Base-by-base conservation (phyloP, 2,888 invertebrate species). In the Diaprepes abbreviatus region DNA sequence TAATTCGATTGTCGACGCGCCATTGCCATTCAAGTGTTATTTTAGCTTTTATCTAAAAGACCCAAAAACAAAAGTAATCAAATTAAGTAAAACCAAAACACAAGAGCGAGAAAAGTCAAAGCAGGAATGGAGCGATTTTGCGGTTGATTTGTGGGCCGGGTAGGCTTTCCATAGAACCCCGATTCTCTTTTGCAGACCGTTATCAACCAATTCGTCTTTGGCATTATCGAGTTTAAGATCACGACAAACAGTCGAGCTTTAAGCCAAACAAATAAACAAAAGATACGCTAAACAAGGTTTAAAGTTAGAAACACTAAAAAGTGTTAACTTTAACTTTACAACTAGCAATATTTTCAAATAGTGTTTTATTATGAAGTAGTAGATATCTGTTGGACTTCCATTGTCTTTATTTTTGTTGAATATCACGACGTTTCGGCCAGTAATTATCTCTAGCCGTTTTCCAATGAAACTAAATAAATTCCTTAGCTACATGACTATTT, bases 151-250 rank as follows among this genome's bases (percentile, higher is more conserved):
- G 60, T 60, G 40, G 48, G 48, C 19, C 35, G 16, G 60, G 16
- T 60, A 60, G 45, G 63, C 54, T 54, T 54, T 40, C 36, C 43
- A 16, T 54, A 35, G 48, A 63, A 63, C 14, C 38, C 62, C 48
- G 52, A 50, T 62, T 35, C 59, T 17, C 35, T 54, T 33, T 62
- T 50, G 62, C 54, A 40, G 54, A 40, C 54, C 54, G 40, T 54
- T 63, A 63, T 63, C 52, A 63, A 21, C 59, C 63, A 40, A 63
- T 63, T 38, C 54, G 63, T 63, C 63, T 63, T 54, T 52, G 63
- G 38, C 40, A 21, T 63, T 63, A 63, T 63, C 52, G 24, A 50
- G 12, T 36, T 50, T 14, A 17, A 50, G 21, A 62, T 62, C 62
- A 45, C 50, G 24, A 50, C 48, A 35, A 50, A 62, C 31, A 48